Conservation (phyloP, 1,140 invertebrate species). For the Dreissena polymorpha region DNA sequence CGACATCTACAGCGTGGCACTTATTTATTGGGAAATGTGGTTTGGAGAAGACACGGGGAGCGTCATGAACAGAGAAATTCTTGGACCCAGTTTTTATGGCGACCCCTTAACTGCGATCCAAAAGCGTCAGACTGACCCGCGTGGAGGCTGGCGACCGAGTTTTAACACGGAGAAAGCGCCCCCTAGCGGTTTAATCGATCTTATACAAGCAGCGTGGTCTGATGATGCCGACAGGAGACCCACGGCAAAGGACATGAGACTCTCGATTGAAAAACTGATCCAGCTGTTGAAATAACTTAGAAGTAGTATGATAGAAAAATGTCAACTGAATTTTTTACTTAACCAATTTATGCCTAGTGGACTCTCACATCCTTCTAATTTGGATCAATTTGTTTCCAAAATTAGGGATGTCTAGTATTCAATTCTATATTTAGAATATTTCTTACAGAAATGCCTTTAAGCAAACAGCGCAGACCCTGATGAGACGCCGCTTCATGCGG, state of each 20-base stretch:
- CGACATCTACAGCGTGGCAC: slow-evolving; percentile 41
- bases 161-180: slow-evolving; percentile 16
- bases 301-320: no score
- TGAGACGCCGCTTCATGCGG: no score
- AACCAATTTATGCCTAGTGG: no score
- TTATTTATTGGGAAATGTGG: slow-evolving; percentile 51
- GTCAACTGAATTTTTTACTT: no score
- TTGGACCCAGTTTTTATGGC: slow-evolving; percentile 12
- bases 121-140: not conserved
- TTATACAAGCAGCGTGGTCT: slow-evolving; percentile 24
- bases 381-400: no score
- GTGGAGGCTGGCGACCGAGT: slow-evolving; percentile 13
- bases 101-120: slow-evolving; percentile 16
- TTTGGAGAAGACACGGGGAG: slow-evolving; percentile 31
- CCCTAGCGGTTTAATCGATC: not conserved
- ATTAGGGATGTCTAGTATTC: no score
- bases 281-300: no score
- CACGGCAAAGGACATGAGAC: not conserved
- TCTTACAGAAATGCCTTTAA: no score
- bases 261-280: no score
- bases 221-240: slow-evolving; percentile 23
- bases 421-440: no score
- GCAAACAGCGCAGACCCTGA: no score
- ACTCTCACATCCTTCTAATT: no score
- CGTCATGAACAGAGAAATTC: slow-evolving; percentile 9